These are phyloP conservation scores for Standfussiana lucernea DNA, from an alignment of 2,888 invertebrate species.

Conservation along the genomic window DNA sequence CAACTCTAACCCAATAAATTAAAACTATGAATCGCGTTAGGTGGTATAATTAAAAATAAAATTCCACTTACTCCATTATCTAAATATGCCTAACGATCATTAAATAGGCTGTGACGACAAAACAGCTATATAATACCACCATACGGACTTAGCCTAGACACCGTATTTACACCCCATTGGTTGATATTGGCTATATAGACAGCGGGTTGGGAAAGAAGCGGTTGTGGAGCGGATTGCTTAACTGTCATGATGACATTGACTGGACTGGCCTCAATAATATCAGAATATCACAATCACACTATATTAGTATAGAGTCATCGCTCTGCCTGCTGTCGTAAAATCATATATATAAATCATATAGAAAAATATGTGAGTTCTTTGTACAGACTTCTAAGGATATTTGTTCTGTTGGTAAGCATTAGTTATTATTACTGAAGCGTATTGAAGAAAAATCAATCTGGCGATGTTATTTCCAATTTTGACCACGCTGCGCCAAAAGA, in stretches of 20 bases:
- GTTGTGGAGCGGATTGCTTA: background rate
- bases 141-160: slow-evolving; percentile 19
- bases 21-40: slow-evolving; percentile 10
- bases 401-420: too few relatives aligned
- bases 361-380: too few relatives aligned
- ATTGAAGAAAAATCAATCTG: too few relatives aligned
- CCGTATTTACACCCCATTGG: slow-evolving; percentile 44
- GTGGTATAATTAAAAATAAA: slow-evolving; percentile 46
- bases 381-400: too few relatives aligned
- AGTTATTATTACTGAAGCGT: too few relatives aligned
- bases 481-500: too few relatives aligned
- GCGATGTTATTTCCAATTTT: too few relatives aligned
- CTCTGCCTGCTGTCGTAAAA: too few relatives aligned
- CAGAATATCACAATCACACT: too few relatives aligned
- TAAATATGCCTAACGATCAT: slow-evolving; percentile 56
- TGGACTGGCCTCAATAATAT: background rate
- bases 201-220: background rate
- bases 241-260: background rate
- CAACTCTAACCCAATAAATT: slow-evolving; percentile 17
- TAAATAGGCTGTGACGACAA: slow-evolving; percentile 55
- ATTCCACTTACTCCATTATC: slow-evolving; percentile 61
- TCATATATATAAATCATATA: too few relatives aligned
- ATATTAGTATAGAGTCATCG: too few relatives aligned
- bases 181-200: background rate
- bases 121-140: slow-evolving; percentile 43